Evolutionary conservation across 2,113 vertebrate genomes (phyloP), one percentile per base, ranked within the genome.

Genomic region (Theristicus caerulescens): DNA sequence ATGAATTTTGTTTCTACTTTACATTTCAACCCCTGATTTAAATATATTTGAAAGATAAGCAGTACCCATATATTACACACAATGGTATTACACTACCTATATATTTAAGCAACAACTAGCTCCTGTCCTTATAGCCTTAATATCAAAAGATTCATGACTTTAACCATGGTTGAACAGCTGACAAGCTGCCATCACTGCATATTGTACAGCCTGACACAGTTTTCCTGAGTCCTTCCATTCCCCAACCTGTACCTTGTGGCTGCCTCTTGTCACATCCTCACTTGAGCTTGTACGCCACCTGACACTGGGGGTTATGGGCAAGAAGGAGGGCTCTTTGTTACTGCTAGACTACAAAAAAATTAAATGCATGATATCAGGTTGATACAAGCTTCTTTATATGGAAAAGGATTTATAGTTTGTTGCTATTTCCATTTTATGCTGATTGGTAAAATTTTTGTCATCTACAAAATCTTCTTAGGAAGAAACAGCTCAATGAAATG

Each of bases 1-100:
- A 74, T 38, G 24, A 88, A 79, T 94, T 97, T 94, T 93, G 58
- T 71, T 91, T 88, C 49, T 71, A 71, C 82, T 85, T 92, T 62
- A 71, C 51, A 59, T 90, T 87, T 94, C 78, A 96, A 93, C 46
- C 17, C 57, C 88, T 49, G 38, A 88, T 94, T 96, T 94, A 94
- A 85, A 91, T 70, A 36, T 16, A 66, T 93, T 82, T 86, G 64
- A 97, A 97, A 97, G 58, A 82, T 34, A 66, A 72, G 10, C 42
- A 49, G 26, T 16, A 38, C 24, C 7, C 12, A 40, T 27, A 19
- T 25, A 51, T 77, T 79, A 42, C 31, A 54, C n/a, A 61, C 19
- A 67, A 26, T 32, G 7, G 14, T 31, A 47, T 83, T 76, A 65
- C 14, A 21, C 42, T 26, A 36, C 15, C 19, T 64, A 21, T 82